Percentiles rank a stretch among this genome's conserved stretches.
phyloP scores from a whole-genome alignment of 1,140 invertebrate genomes.

The Riptortus pedestris region DNA sequence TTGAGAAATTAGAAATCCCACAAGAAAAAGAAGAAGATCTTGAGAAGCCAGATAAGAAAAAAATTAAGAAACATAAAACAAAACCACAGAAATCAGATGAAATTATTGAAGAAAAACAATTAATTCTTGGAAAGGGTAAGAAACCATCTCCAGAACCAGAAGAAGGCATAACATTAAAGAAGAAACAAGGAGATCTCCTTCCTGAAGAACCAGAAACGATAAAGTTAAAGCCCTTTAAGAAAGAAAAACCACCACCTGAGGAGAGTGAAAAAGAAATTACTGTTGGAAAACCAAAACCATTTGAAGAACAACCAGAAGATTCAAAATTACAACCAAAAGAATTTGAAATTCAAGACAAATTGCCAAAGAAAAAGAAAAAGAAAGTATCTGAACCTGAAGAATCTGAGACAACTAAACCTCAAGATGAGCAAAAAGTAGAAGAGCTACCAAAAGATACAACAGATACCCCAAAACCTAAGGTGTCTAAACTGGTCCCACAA shows the following conservation, averaged over 20 bases:
- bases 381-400: conserved; percentile 26
- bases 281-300: conserved; percentile 22
- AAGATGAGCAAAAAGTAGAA: conserved; percentile 22
- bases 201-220: conserved; percentile 17
- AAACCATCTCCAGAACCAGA: conserved; percentile 21
- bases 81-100: conserved; percentile 18
- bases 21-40: conserved; percentile 32
- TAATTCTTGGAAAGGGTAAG: conserved; percentile 29
- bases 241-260: conserved; percentile 32
- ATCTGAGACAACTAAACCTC: conserved; percentile 21
- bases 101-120: conserved; percentile 26
- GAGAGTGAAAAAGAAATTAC: conserved; percentile 30
- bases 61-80: conserved; percentile 24
- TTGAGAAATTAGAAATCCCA: conserved; percentile 31
- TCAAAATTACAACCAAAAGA: conserved; percentile 24
- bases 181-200: conserved; percentile 22
- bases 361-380: conserved; percentile 29
- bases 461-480: conserved; percentile 30
- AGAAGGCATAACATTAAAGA: conserved; percentile 28
- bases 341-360: conserved; percentile 24
- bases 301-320: conserved; percentile 19
- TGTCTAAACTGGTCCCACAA: conserved; percentile 33
- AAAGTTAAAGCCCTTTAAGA: conserved; percentile 26
- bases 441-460: conserved; percentile 29
- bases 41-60: conserved; percentile 30